These are phyloP conservation scores for Salvelinus alpinus DNA, from an alignment of 2,113 vertebrate species.

Conservation along the genomic window DNA sequence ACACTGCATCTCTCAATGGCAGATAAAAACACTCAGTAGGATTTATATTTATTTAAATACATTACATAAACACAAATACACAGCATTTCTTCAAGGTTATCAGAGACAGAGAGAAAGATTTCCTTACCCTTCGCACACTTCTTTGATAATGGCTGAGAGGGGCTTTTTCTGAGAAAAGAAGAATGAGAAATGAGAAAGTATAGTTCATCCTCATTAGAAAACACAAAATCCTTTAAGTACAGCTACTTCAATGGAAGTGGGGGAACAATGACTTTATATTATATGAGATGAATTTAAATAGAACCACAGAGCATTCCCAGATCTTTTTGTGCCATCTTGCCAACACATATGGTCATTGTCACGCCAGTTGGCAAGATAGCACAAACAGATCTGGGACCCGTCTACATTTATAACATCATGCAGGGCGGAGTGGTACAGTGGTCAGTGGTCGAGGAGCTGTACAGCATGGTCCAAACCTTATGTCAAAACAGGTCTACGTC, in stretches of 20 bases:
- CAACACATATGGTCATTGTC: too few relatives aligned
- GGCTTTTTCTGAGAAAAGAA: constrained; percentile 89
- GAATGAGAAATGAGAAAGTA: constrained; percentile 53
- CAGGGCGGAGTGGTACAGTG: neutral
- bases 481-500: neutral
- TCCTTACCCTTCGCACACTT: constrained; percentile 97
- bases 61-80: constrained; percentile 14
- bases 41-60: constrained; percentile 18
- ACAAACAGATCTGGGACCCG: too few relatives aligned
- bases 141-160: constrained; percentile 94
- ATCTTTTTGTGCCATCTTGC: too few relatives aligned
- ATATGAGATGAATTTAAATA: too few relatives aligned
- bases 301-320: too few relatives aligned
- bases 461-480: neutral
- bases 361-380: too few relatives aligned
- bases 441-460: neutral
- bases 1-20: neutral
- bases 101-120: neutral
- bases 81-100: neutral
- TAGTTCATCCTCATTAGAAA: constrained; percentile 28
- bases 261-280: too few relatives aligned
- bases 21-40: neutral
- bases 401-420: neutral
- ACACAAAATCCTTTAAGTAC: neutral
- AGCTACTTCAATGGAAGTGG: too few relatives aligned